Evolutionary conservation across 2,797 vertebrate species (phyloP).

Genomic region (Atherinosoma microstoma): DNA sequence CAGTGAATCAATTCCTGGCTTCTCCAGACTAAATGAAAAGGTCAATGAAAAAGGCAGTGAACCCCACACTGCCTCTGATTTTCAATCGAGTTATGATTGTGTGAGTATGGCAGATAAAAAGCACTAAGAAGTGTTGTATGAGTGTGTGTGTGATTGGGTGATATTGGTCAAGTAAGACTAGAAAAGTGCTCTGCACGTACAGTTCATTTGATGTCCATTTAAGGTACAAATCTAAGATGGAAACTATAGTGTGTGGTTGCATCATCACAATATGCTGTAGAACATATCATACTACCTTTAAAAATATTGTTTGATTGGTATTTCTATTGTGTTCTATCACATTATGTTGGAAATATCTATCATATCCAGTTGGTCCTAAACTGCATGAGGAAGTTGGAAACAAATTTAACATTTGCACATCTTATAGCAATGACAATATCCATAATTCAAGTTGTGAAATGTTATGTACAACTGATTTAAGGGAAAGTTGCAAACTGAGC

Average conservation of each 20-base stretch:
- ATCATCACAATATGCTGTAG: neutral
- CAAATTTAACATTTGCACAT: constrained; percentile 1
- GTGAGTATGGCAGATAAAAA: neutral
- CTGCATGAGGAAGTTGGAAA: constrained; percentile 8
- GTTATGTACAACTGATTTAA: constrained; percentile 11
- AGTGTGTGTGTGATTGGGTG: neutral
- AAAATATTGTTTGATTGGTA: neutral
- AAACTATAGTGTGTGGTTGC: constrained; percentile 2
- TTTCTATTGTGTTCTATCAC: neutral
- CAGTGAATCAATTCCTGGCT: neutral
- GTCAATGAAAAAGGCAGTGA: neutral
- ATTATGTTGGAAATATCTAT: neutral
- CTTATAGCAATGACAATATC: neutral
- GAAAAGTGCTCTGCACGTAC: neutral
- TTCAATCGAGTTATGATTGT: neutral
- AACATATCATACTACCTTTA: too few relatives aligned
- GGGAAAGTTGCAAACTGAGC: constrained; percentile 5
- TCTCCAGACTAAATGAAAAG: neutral
- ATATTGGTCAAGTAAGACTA: neutral
- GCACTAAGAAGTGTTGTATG: neutral
- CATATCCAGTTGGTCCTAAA: neutral
- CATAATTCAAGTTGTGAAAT: too few relatives aligned
- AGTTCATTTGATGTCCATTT: neutral
- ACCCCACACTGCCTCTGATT: neutral
- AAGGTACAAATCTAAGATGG: constrained; percentile 12